Evolutionary conservation across 2,797 vertebrate genomes (phyloP).

Genomic region (Oreochromis grahami): DNA sequence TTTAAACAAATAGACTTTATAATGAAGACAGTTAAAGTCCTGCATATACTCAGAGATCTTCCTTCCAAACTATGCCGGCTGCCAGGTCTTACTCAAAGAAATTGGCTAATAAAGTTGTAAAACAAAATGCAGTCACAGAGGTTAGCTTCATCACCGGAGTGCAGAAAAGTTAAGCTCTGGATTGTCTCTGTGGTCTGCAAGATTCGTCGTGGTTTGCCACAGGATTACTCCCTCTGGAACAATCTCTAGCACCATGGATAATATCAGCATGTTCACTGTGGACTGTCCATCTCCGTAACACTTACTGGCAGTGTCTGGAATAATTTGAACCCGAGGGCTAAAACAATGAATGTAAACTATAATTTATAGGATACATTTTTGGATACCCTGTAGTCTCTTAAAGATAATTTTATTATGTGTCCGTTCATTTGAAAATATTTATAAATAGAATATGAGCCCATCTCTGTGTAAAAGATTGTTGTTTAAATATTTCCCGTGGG

Average conservation of each 20-base stretch:
- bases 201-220: constrained; percentile 42
- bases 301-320: not conserved
- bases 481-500: not conserved
- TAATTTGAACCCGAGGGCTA: not conserved
- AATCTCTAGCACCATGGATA: constrained; percentile 21
- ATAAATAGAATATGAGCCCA: not conserved
- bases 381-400: not conserved
- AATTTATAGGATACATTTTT: not conserved
- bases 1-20: constrained; percentile 34
- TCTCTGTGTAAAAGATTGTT: not conserved
- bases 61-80: constrained; percentile 1
- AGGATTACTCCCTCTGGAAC: constrained; percentile 34
- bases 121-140: constrained; percentile 51
- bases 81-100: constrained; percentile 11
- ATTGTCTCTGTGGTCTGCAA: constrained; percentile 7
- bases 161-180: constrained; percentile 43
- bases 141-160: constrained; percentile 40
- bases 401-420: not conserved
- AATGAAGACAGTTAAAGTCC: constrained; percentile 18
- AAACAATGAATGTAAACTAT: not conserved
- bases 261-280: constrained; percentile 31
- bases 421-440: not conserved
- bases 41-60: constrained; percentile 20
- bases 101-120: constrained; percentile 42
- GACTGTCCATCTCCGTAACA: not conserved